Evolutionary conservation across 2,113 vertebrate genomes (phyloP), one percentile per base, ranked within the genome.

Genomic region (Psettodes erumei): DNA sequence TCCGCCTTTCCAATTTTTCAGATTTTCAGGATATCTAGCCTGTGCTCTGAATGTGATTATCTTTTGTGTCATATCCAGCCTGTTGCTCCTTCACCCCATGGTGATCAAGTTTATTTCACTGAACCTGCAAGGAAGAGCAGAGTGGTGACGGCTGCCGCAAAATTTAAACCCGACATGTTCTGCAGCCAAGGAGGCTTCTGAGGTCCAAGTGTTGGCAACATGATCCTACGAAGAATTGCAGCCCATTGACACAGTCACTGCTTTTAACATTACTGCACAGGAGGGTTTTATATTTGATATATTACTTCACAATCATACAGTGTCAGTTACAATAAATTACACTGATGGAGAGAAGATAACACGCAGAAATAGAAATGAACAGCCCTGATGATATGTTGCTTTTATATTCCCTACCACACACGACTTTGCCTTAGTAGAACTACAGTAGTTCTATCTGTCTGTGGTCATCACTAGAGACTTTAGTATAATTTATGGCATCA

Each of bases 131-230:
- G 68, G 51, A 32, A 6, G 60, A 21, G 15, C 59, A 21, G 71
- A 71, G 53, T 13, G 54, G 25, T 55, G 71, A 73, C 19, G n/a
- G 59, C 74, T 69, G 72, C 68, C 68, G 76, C 35, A 82, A 78
- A 60, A 65, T 84, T 37, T 77, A 80, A 82, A 73, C 56, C 71
- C 70, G 61, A 54, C 72, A 50, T 64, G 63, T 59, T 75, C 62
- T 63, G 78, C 61, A 82, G 74, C 72, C 65, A 68, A 67, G 12
- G 55, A 69, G 65, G 59, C 64, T 66, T 55, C n/a, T 13, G 18
- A 70, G 28, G 23, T 68, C 30, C 45, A 10, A 30, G 65, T 25
- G 50, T 65, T 1, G 2, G 33, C 45, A 61, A 60, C 48, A 35
- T 21, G 61, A 69, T 65, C 60, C 51, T 30, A 16, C 53, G 19